Conservation (phyloP, 1,140 invertebrate genomes). For the Aphidius ervi region DNA sequence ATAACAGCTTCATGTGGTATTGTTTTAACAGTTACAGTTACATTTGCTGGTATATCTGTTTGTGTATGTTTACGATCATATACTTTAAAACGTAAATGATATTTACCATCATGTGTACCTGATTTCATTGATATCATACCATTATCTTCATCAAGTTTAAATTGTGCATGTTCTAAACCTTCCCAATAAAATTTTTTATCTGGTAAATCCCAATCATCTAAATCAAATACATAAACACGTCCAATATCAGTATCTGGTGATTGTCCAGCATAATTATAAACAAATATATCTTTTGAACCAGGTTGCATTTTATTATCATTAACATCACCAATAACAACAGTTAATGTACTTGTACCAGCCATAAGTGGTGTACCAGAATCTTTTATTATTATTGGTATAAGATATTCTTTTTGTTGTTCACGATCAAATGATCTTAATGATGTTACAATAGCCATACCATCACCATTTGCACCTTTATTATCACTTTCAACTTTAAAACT, state of each 20-base stretch:
- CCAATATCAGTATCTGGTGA: conserved; percentile 91
- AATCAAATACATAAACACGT: conserved; percentile 90
- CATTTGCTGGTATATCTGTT: conserved; percentile 86
- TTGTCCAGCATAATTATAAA: conserved; percentile 91
- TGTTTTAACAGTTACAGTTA: conserved; percentile 87
- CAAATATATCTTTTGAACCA: conserved; percentile 92
- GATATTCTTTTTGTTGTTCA: conserved; percentile 92
- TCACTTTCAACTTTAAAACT: conserved; percentile 94
- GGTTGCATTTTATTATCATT: conserved; percentile 98
- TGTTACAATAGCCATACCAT: conserved; percentile 91
- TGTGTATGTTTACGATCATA: conserved; percentile 92
- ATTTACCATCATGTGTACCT: conserved; percentile 81
- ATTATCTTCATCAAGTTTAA: conserved; percentile 83
- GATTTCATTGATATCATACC: conserved; percentile 95
- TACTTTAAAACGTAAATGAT: conserved; percentile 85
- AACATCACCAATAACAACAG: conserved; percentile 91
- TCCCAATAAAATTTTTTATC: conserved; percentile 97
- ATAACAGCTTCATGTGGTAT: conserved; percentile 93
- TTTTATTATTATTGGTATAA: conserved; percentile 91
- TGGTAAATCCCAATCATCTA: conserved; percentile 95
- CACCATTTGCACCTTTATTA: conserved; percentile 91
- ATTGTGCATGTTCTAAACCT: conserved; percentile 73
- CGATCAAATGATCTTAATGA: conserved; percentile 88
- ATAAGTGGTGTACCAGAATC: conserved; percentile 83
- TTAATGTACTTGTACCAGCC: conserved; percentile 91